Evolutionary conservation across 1,140 invertebrate species (phyloP).

Genomic region (Drosophila sechellia): DNA sequence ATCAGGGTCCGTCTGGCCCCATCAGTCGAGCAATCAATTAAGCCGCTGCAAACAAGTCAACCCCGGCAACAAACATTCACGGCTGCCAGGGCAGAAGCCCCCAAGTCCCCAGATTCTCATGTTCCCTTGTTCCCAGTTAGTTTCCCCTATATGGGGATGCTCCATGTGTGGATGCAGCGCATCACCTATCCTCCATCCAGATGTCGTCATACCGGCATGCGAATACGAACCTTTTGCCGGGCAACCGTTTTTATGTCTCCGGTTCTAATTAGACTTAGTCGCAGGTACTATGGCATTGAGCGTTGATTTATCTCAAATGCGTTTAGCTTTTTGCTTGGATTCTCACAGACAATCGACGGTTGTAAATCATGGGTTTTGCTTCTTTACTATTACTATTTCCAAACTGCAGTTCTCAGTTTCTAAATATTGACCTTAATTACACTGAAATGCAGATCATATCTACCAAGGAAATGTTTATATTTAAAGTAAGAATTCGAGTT

Average conservation of each 20-base stretch:
- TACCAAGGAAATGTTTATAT: too few relatives aligned
- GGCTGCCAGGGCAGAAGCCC: slow-evolving; percentile 16
- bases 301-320: slow-evolving; percentile 74
- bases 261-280: slow-evolving; percentile 78
- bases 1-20: slow-evolving; percentile 60
- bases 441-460: too few relatives aligned
- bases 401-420: not conserved
- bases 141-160: too few relatives aligned
- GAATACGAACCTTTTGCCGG: slow-evolving; percentile 30
- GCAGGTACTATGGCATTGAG: slow-evolving; percentile 71
- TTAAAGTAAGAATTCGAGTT: too few relatives aligned
- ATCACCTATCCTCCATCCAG: not conserved
- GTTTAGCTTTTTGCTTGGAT: slow-evolving; percentile 47
- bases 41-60: slow-evolving; percentile 62
- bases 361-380: slow-evolving; percentile 16
- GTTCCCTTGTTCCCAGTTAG: too few relatives aligned
- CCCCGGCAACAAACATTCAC: slow-evolving; percentile 57
- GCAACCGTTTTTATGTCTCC: slow-evolving; percentile 77
- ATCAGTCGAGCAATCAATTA: slow-evolving; percentile 77
- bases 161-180: too few relatives aligned
- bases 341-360: slow-evolving; percentile 62
- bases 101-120: not conserved
- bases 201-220: slow-evolving; percentile 11
- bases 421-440: not conserved
- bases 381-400: slow-evolving; percentile 5